Percentiles rank a stretch among this genome's conserved stretches.
Evolutionary conservation across 2,888 invertebrate species (phyloP).

Genomic region (Acleris cristana): DNA sequence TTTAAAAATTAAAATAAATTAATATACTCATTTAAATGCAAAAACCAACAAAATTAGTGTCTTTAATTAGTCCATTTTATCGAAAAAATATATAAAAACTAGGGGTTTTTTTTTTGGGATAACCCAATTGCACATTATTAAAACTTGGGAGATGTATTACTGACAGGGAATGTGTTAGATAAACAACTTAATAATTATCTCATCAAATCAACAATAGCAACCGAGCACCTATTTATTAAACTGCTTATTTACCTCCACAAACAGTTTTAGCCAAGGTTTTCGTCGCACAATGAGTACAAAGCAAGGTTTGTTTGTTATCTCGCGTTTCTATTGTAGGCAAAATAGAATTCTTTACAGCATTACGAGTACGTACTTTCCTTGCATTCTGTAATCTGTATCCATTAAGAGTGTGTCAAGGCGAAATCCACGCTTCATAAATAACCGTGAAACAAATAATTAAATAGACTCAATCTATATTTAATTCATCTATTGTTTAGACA

Average conservation of each 20-base stretch:
- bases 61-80: no score
- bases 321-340: slow-evolving; percentile 53
- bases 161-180: not conserved
- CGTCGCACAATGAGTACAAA: slow-evolving; percentile 28
- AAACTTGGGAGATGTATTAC: not conserved
- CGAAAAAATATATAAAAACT: no score
- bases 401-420: slow-evolving; percentile 67
- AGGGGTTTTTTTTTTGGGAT: no score
- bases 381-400: slow-evolving; percentile 51
- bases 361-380: slow-evolving; percentile 55
- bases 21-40: no score
- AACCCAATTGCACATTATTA: no score
- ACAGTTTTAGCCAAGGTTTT: slow-evolving; percentile 34
- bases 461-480: slow-evolving; percentile 62
- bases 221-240: slow-evolving; percentile 15
- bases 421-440: slow-evolving; percentile 55
- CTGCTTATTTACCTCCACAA: slow-evolving; percentile 39
- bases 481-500: slow-evolving; percentile 63
- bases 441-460: slow-evolving; percentile 64
- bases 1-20: no score
- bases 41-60: no score
- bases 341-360: slow-evolving; percentile 55
- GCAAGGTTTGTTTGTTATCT: slow-evolving; percentile 51
- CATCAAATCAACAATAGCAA: not conserved
- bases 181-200: slow-evolving; percentile 3